Evolutionary conservation across 2,113 vertebrate genomes (phyloP).

Genomic region (Oceanodroma tethys): DNA sequence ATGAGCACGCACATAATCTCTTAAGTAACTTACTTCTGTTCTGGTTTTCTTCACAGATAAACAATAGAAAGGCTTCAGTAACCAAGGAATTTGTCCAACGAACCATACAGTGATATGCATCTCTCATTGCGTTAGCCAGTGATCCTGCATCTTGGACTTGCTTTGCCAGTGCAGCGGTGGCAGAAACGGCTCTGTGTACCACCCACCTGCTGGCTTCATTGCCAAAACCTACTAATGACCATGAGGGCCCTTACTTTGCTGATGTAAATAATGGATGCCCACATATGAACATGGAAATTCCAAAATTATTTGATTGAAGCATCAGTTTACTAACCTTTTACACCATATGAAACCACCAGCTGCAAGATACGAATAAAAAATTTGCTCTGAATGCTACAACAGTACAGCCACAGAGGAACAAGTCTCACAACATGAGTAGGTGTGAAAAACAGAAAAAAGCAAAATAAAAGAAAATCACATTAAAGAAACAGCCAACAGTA

Average conservation of each 20-base stretch:
- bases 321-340: background rate
- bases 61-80: background rate
- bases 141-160: background rate
- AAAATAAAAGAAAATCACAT: background rate
- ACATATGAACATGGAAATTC: fast-evolving
- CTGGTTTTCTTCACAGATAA: background rate
- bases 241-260: background rate
- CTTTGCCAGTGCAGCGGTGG: background rate
- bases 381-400: background rate
- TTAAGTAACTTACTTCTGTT: background rate
- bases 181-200: background rate
- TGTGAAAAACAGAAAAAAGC: background rate
- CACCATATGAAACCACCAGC: background rate
- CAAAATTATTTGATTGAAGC: background rate
- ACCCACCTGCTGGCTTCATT: background rate
- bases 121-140: background rate
- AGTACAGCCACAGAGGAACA: background rate
- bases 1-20: background rate
- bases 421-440: background rate
- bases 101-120: background rate
- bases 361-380: background rate
- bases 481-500: background rate
- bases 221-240: background rate
- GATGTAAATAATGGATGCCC: background rate
- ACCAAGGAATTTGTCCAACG: background rate